Evolutionary conservation across 2,797 vertebrate species (phyloP), one percentile per base, ranked within the genome.

Genomic region (Smutsia gigantea): DNA sequence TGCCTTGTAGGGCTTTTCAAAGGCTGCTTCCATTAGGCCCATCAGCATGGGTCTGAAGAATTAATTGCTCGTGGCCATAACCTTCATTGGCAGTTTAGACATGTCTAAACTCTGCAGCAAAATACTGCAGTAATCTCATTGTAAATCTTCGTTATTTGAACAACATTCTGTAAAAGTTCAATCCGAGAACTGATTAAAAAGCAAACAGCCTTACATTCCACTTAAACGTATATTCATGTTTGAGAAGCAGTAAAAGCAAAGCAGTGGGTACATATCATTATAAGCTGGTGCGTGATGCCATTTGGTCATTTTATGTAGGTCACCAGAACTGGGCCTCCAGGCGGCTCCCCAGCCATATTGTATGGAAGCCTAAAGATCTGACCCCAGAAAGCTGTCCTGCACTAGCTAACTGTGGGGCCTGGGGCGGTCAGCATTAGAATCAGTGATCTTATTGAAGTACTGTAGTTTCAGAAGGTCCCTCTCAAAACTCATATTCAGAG

Each of bases 101-200:
- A 75, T 4, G 3, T 85, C n/a, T 46, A 46, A 46, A 10, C 42
- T 46, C 42, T 85, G 69, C 34, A 92, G 49, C 25, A 82, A 69
- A 95, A 86, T 39, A 25, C 31, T 64, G 4, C 19, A 37, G 25
- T n/a, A 75, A 87, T 34, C 27, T 46, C 21, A 31, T 27, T 78
- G n/a, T 69, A 34, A 4, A 19, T 92, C 37, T 69, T 83, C 78
- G 15, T 71, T 27, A 4, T 81, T 88, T 81, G 18, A 79, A 29
- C 34, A 75, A 2, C 31, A 37, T 3, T 63, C 68, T 81, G 37
- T 13, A 85, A 57, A 90, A 39, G 31, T 42, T 81, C 23, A 87
- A 95, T 46, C 42, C 82, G 29, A 81, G 14, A 71, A 49, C 39
- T n/a, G n/a, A 87, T 72, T 81, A 55, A 37, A 77, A 94, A 90